These are phyloP conservation scores for Napeogenes sylphis DNA, from an alignment of 2,888 invertebrate genomes.

Conservation along the genomic window DNA sequence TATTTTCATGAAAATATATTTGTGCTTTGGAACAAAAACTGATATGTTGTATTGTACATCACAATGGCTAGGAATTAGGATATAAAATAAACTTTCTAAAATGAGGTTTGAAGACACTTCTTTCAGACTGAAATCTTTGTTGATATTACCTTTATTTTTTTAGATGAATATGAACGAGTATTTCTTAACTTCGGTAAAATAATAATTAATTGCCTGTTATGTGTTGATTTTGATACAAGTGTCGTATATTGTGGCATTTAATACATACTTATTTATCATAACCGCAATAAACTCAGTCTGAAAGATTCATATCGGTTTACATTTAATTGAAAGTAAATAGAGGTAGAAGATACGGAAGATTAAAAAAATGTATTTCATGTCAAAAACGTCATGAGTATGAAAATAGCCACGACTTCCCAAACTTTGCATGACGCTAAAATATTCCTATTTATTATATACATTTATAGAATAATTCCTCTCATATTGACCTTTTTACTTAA, in stretches of 20 bases:
- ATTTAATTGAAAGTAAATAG: conserved; percentile 35
- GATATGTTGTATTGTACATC: conserved; percentile 70
- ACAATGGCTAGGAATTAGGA: conserved; percentile 43
- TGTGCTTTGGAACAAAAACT: conserved; percentile 40
- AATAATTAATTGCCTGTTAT: too few species aligned
- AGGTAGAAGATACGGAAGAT: conserved; percentile 47
- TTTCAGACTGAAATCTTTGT: conserved; percentile 14
- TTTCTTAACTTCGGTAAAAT: too few species aligned
- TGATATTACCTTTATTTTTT: conserved; percentile 27
- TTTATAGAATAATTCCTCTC: conserved; percentile 74
- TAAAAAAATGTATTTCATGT: conserved; percentile 20
- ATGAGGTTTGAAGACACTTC: conserved; percentile 11
- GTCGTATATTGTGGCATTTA: neutral
- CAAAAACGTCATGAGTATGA: conserved; percentile 33
- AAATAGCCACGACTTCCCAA: conserved; percentile 38
- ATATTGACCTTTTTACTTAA: conserved; percentile 74
- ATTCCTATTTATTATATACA: conserved; percentile 65
- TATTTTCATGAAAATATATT: conserved; percentile 61
- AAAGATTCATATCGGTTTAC: conserved; percentile 1
- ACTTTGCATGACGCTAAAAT: conserved; percentile 49
- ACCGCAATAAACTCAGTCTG: neutral
- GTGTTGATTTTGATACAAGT: too few species aligned
- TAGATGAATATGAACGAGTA: too few species aligned
- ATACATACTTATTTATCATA: neutral
- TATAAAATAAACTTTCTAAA: conserved; percentile 11